Evolutionary conservation across 2,888 invertebrate species (phyloP), one percentile per base, ranked within the genome.

Genomic region (Torymus auratus): DNA sequence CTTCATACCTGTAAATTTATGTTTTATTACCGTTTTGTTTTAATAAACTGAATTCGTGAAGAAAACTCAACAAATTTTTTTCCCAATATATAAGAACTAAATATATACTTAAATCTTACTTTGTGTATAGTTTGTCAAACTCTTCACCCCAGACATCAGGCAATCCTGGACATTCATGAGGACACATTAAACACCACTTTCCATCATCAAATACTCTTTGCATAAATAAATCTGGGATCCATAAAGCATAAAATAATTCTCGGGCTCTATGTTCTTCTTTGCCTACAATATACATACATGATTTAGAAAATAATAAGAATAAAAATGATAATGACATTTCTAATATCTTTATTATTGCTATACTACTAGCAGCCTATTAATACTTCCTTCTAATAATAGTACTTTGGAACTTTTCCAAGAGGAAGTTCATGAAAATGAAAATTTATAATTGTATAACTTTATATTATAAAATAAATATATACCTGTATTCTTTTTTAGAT

Each of bases 141-240:
- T 98, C 95, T 70, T 98, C 96, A 56, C 99, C 99, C 97, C 97
- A 99, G 85, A 95, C 95, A 85, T 99, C 98, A 0, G 94, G 92
- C 4, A 99, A 93, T 0, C 98, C 98, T 0, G 98, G 98, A 85
- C 96, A 96, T 88, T 97, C 95, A 88, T 96, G 95, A 0, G 99
- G 99, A 89, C 99, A 99, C 99, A 99, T 99, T 15, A 99, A 92
- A 72, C 97, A 96, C 99, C 99, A 99, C 71, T 94, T 93, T 83
- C 92, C 95, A 91, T 98, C 94, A 2, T 93, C 92, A 89, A 98
- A 96, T 0, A 98, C 97, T 70, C 99, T 94, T 90, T 96, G 94
- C 99, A 99, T 99, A 90, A 99, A 99, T 78, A 99, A 93, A 92
- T 99, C 99, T 0, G 99, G 98, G 85, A 99, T 97, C 99, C 99